phyloP scores from a whole-genome alignment of 2,113 vertebrate species.

The Apodemus sylvaticus region DNA sequence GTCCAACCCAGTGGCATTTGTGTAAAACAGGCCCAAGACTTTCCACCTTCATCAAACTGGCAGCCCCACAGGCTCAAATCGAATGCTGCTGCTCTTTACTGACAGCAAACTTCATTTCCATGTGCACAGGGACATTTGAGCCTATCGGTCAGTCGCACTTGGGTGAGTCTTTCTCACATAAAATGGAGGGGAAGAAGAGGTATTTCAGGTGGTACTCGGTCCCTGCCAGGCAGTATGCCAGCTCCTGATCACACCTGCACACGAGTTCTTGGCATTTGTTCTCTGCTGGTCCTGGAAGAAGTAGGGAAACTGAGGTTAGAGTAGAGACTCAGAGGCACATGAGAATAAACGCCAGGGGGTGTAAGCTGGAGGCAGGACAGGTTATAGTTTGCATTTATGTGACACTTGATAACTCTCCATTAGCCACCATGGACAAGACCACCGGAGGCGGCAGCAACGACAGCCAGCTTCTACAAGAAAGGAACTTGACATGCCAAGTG shows the following conservation, averaged over 20 bases:
- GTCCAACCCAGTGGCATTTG: not conserved
- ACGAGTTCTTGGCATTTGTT: conserved; percentile 90
- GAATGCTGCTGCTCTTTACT: not conserved
- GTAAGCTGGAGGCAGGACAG: not conserved
- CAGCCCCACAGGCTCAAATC: conserved; percentile 1
- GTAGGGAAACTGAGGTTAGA: conserved; percentile 65
- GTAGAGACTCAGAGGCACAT: not conserved
- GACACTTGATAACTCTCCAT: rapidly evolving
- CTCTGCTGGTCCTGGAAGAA: conserved; percentile 88
- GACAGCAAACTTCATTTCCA: conserved; percentile 52
- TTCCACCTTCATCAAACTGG: conserved; percentile 20
- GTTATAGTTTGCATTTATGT: not conserved
- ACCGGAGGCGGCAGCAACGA: not conserved
- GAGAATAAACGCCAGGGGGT: not conserved
- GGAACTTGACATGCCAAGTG: not conserved
- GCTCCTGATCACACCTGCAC: conserved; percentile 92
- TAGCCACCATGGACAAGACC: not conserved
- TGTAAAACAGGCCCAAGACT: not conserved
- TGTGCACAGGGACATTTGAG: not conserved
- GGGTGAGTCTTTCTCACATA: conserved; percentile 88
- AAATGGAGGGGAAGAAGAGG: conserved; percentile 88
- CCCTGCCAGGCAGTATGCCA: conserved; percentile 88
- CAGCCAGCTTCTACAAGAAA: not conserved
- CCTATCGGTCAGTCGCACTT: conserved; percentile 81
- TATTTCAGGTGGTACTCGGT: conserved; percentile 87